Percentiles rank a stretch among this genome's conserved stretches.
Conservation (phyloP, 1,140 invertebrate genomes). For the Drosophila melanica region DNA sequence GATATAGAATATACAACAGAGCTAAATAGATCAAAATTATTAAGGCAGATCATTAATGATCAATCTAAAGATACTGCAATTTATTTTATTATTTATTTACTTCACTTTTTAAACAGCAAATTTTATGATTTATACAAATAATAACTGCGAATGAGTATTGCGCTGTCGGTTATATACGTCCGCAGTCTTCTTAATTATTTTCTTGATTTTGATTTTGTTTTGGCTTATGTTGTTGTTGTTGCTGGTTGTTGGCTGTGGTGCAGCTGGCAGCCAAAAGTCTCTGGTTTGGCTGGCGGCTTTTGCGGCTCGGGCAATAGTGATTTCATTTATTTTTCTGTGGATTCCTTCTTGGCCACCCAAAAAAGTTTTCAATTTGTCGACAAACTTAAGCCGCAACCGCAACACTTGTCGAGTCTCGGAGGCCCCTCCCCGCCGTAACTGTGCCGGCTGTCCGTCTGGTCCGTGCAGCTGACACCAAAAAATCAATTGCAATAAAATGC, state of each 20-base stretch:
- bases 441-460: constrained; percentile 32
- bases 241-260: constrained; percentile 2
- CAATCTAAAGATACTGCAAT: too few relatives aligned
- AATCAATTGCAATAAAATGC: constrained; percentile 79
- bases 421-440: too few relatives aligned
- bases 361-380: constrained; percentile 80
- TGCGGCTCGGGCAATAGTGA: constrained; percentile 9
- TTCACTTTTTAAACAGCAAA: too few relatives aligned
- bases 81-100: too few relatives aligned
- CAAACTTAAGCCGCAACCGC: constrained; percentile 78
- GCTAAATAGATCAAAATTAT: too few relatives aligned
- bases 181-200: background rate
- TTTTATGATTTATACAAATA: too few relatives aligned
- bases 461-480: constrained; percentile 76
- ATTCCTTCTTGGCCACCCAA: constrained; percentile 38
- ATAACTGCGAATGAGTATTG: too few relatives aligned
- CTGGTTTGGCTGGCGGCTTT: constrained; percentile 33
- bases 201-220: constrained; percentile 4
- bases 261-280: constrained; percentile 28
- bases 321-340: constrained; percentile 20
- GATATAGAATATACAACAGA: too few relatives aligned
- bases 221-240: background rate
- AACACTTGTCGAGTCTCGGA: constrained; percentile 59
- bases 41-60: too few relatives aligned
- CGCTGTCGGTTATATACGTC: too few relatives aligned